phyloP scores from a whole-genome alignment of 2,797 vertebrate species.

The Pangasius mekongensis region DNA sequence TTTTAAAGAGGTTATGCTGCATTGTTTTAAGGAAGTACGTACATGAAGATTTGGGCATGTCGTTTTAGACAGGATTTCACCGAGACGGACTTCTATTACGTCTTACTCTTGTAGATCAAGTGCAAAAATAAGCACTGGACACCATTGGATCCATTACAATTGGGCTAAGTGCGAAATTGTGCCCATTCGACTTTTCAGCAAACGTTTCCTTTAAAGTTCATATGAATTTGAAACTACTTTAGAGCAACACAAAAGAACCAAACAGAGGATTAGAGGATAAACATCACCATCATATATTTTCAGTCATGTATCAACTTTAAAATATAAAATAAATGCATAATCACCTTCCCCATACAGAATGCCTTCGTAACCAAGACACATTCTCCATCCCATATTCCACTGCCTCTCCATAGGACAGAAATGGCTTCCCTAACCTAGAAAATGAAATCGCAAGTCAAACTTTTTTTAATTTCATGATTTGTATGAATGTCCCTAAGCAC shows the following conservation, averaged over 20 bases:
- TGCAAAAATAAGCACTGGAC: not conserved
- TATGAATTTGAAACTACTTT: not conserved
- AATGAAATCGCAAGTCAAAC: not conserved
- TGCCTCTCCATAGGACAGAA: conserved; percentile 86
- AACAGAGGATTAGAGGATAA: not conserved
- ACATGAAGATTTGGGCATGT: not conserved
- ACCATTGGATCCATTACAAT: not conserved
- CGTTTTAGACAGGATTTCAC: not conserved
- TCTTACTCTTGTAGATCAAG: not conserved
- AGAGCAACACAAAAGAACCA: not conserved
- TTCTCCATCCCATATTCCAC: conserved; percentile 89
- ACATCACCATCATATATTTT: not conserved
- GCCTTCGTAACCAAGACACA: conserved; percentile 80
- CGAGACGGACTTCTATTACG: not conserved
- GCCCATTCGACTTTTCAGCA: not conserved
- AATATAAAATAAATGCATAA: not conserved
- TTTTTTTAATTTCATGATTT: not conserved
- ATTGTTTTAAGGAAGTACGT: not conserved
- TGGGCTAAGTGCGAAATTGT: not conserved
- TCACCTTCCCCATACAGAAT: conserved; percentile 90
- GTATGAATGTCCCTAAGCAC: not conserved
- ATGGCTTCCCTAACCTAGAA: conserved; percentile 84
- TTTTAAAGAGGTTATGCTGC: too few relatives aligned
- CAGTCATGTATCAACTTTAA: not conserved
- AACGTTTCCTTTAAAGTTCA: not conserved